A percentile compares a stretch with the other conserved stretches of the same genome.
These are phyloP conservation scores for Tenualosa thibaudeaui DNA, from an alignment of 2,797 vertebrate species.

Conservation along the genomic window DNA sequence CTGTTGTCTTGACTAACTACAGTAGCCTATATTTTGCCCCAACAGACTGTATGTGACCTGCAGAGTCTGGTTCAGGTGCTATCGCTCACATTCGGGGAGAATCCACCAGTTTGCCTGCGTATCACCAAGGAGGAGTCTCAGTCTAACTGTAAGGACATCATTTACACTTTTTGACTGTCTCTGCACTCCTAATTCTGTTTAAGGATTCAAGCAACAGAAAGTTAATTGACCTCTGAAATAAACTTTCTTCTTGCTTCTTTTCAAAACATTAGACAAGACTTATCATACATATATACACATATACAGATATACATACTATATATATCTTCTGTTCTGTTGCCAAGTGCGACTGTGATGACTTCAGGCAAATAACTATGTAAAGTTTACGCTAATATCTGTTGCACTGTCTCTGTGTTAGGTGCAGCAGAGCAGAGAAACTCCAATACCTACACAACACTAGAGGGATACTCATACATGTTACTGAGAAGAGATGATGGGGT, in stretches of 20 bases:
- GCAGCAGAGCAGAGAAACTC: constrained; percentile 49
- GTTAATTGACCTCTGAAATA: not conserved
- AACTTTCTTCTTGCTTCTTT: not conserved
- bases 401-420: constrained; percentile 48
- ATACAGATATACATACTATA: too few species aligned
- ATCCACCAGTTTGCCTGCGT: constrained; percentile 81
- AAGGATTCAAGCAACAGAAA: not conserved
- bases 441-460: constrained; percentile 34
- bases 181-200: not conserved
- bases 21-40: constrained; percentile 3
- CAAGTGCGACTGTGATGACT: not conserved
- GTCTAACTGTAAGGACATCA: constrained; percentile 77
- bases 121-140: constrained; percentile 60
- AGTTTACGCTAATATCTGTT: not conserved
- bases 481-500: constrained; percentile 62
- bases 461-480: constrained; percentile 47
- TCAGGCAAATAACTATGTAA: not conserved
- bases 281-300: too few species aligned
- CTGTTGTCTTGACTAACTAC: not conserved
- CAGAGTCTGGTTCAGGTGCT: constrained; percentile 87
- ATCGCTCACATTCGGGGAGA: constrained; percentile 83
- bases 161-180: not conserved
- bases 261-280: not conserved
- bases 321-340: not conserved
- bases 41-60: constrained; percentile 87